Evolutionary conservation across 2,888 invertebrate species (phyloP).

Genomic region (Ormyrus pomaceus): DNA sequence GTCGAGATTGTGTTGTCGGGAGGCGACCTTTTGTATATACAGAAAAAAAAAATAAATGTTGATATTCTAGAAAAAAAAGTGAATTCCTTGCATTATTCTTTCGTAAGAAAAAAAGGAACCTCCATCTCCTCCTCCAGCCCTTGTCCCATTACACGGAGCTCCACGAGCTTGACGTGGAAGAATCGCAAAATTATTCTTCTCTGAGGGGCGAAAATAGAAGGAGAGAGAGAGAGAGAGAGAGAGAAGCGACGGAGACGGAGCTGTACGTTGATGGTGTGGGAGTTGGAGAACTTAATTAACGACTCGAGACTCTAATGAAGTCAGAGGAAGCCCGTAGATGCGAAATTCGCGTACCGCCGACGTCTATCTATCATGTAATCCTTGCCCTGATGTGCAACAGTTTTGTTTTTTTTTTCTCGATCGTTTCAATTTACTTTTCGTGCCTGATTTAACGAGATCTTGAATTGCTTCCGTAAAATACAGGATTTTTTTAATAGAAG

Average conservation of each 20-base stretch:
- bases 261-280: background rate
- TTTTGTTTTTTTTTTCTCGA: too few species aligned
- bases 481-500: too few species aligned
- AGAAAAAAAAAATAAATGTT: conserved; percentile 47
- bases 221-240: background rate
- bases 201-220: conserved; percentile 8
- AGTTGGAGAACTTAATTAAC: conserved; percentile 28
- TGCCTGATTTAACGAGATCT: too few species aligned
- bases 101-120: background rate
- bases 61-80: conserved; percentile 38
- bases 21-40: conserved; percentile 51
- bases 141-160: background rate
- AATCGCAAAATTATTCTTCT: conserved; percentile 22
- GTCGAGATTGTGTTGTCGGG: conserved; percentile 19
- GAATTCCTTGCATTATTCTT: background rate
- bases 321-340: conserved; percentile 12
- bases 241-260: background rate
- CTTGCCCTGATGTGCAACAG: too few species aligned
- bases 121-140: background rate
- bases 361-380: background rate
- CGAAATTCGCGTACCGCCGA: background rate
- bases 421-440: too few species aligned
- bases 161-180: background rate
- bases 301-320: conserved; percentile 24
- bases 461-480: too few species aligned